phyloP scores from a whole-genome alignment of 2,888 invertebrate genomes.

The Cremastobaeus sp. region DNA sequence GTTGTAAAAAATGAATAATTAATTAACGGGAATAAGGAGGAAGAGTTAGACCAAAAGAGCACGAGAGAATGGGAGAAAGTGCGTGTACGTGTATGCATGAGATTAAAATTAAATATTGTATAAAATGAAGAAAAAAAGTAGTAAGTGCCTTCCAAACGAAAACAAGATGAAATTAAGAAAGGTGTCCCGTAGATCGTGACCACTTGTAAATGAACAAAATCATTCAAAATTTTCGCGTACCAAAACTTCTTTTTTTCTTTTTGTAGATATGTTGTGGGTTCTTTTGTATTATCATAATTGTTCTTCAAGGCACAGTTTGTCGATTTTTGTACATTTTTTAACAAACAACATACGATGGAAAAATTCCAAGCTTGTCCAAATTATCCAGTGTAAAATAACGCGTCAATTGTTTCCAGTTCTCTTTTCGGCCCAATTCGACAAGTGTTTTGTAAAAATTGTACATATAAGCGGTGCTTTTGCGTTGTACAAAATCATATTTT shows the following conservation, averaged over 20 bases:
- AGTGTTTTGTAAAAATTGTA: conserved; percentile 54
- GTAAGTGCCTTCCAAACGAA: conserved; percentile 88
- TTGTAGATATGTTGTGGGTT: conserved; percentile 61
- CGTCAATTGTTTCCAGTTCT: conserved; percentile 36
- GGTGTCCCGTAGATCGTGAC: conserved; percentile 79
- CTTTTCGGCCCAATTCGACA: conserved; percentile 48
- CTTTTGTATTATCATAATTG: conserved; percentile 20
- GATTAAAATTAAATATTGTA: conserved; percentile 80
- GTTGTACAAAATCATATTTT: conserved; percentile 55
- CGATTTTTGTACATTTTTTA: conserved; percentile 41
- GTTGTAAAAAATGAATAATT: too few relatives aligned
- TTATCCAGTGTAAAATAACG: conserved; percentile 33
- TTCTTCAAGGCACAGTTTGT: conserved; percentile 48
- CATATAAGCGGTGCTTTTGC: conserved; percentile 52
- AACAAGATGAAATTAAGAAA: conserved; percentile 71
- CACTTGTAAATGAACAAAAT: conserved; percentile 76
- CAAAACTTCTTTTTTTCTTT: conserved; percentile 53
- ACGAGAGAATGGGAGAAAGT: conserved; percentile 63
- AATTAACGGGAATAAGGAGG: conserved; percentile 38
- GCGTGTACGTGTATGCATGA: conserved; percentile 61
- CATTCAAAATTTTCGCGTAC: conserved; percentile 74
- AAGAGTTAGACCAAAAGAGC: conserved; percentile 59
- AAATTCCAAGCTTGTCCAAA: conserved; percentile 17
- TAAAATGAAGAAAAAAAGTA: conserved; percentile 84
- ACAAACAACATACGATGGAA: conserved; percentile 3